Percentiles rank a stretch among this genome's conserved stretches.
Conservation (phyloP, 2,888 invertebrate species). For the Zeuzera pyrina region DNA sequence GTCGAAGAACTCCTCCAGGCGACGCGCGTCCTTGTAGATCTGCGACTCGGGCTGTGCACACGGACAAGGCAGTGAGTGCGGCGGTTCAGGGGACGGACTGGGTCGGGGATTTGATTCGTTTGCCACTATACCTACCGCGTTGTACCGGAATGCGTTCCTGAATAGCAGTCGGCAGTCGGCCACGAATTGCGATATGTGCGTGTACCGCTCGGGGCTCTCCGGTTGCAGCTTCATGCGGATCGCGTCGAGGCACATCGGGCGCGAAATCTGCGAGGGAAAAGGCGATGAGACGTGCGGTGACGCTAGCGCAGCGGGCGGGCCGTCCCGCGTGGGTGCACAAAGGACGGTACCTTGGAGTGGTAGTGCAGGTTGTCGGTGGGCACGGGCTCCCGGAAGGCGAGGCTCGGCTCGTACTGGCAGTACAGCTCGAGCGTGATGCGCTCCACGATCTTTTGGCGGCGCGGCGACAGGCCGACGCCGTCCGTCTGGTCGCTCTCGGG, state of each 20-base stretch:
- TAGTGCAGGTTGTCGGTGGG: constrained; percentile 73
- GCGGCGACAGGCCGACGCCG: constrained; percentile 55
- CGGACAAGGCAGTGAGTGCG: not conserved
- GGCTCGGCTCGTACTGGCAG: constrained; percentile 91
- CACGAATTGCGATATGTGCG: constrained; percentile 82
- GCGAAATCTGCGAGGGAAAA: constrained; percentile 77
- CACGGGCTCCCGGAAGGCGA: constrained; percentile 90
- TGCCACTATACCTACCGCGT: constrained; percentile 78
- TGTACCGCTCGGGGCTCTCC: constrained; percentile 80
- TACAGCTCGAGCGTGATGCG: constrained; percentile 91
- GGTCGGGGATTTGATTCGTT: too few species aligned
- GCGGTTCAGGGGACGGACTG: constrained; percentile 5
- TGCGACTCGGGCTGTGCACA: constrained; percentile 78
- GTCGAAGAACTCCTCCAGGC: constrained; percentile 89
- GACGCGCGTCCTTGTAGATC: constrained; percentile 84
- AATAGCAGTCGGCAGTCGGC: constrained; percentile 89
- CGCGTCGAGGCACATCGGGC: constrained; percentile 89
- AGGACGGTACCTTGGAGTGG: constrained; percentile 35
- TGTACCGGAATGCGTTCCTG: constrained; percentile 88
- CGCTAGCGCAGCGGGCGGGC: too few species aligned
- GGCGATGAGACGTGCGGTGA: too few species aligned
- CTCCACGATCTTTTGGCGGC: constrained; percentile 82
- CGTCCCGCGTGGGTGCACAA: not conserved
- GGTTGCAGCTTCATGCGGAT: constrained; percentile 87
- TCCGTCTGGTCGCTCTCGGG: constrained; percentile 44